phyloP scores from a whole-genome alignment of 2,888 invertebrate species.

The Strigamia crassipes region DNA sequence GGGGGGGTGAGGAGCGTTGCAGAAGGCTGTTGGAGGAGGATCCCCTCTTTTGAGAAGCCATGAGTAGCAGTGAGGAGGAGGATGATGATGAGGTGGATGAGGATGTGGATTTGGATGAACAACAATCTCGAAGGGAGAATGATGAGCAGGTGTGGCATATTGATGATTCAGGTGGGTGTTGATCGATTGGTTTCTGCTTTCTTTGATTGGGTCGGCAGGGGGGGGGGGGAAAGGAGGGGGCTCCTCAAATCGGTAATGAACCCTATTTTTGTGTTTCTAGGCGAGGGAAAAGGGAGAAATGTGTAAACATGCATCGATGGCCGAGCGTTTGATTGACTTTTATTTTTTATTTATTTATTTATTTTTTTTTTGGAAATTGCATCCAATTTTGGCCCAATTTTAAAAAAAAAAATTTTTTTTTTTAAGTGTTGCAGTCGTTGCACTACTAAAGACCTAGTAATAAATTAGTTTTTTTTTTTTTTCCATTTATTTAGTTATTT shows the following conservation, averaged over 20 bases:
- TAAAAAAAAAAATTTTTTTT: not conserved
- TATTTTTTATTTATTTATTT: not conserved
- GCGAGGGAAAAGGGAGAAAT: not conserved
- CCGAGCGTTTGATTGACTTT: slow-evolving; percentile 6
- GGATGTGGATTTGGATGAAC: not conserved
- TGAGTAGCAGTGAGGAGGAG: slow-evolving; percentile 35
- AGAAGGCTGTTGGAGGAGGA: not conserved
- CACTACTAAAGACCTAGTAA: no score
- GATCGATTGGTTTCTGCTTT: slow-evolving; percentile 15
- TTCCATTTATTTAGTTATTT: not conserved
- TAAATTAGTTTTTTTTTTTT: not conserved
- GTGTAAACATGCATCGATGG: slow-evolving; percentile 11
- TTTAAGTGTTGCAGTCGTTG: not conserved
- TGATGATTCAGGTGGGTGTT: slow-evolving; percentile 21
- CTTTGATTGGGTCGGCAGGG: not conserved
- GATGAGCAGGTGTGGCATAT: slow-evolving; percentile 33
- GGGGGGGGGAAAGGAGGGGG: no score
- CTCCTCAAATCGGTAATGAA: not conserved
- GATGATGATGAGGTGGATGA: slow-evolving; percentile 17
- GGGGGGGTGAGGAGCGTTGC: not conserved
- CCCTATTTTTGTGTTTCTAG: not conserved
- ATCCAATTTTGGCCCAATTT: no score
- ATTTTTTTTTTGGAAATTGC: not conserved
- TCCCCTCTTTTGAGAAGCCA: slow-evolving; percentile 22
- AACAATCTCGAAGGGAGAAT: slow-evolving; percentile 1